phyloP scores from a whole-genome alignment of 2,888 invertebrate genomes.

The Drosophila merina region DNA sequence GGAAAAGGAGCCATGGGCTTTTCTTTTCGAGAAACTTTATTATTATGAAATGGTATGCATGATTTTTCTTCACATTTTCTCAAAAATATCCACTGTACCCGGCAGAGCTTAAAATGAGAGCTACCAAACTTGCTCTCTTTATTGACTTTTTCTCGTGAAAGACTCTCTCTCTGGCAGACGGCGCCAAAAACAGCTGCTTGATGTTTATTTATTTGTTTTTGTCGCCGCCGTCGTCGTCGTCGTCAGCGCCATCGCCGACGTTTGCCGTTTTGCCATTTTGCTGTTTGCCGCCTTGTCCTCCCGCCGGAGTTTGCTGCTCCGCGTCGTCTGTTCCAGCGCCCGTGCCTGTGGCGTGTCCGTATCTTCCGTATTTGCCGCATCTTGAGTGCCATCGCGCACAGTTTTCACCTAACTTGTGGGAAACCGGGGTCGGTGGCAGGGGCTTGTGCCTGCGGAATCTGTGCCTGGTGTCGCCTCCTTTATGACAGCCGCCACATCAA shows the following conservation, averaged over 20 bases:
- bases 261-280: not conserved
- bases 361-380: constrained; percentile 37
- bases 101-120: constrained; percentile 24
- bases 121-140: not conserved
- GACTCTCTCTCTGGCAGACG: constrained; percentile 16
- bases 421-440: constrained; percentile 5
- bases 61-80: not conserved
- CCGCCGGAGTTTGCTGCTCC: constrained; percentile 19
- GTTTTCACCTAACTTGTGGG: constrained; percentile 54
- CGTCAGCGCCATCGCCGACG: not conserved
- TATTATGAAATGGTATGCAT: too few species aligned
- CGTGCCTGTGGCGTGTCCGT: constrained; percentile 12
- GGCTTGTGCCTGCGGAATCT: constrained; percentile 22
- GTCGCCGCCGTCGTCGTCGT: constrained; percentile 26
- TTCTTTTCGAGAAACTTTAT: too few species aligned
- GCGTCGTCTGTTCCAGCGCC: not conserved
- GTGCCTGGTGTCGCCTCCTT: constrained; percentile 56
- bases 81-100: constrained; percentile 14
- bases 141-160: not conserved
- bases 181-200: constrained; percentile 75
- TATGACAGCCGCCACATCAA: constrained; percentile 73
- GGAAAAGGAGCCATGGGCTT: too few species aligned
- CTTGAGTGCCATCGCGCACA: constrained; percentile 37
- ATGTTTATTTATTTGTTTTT: constrained; percentile 75
- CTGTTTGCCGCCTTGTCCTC: constrained; percentile 22